Conservation (phyloP, 2,113 vertebrate species). For the Pyxicephalus adspersus region DNA sequence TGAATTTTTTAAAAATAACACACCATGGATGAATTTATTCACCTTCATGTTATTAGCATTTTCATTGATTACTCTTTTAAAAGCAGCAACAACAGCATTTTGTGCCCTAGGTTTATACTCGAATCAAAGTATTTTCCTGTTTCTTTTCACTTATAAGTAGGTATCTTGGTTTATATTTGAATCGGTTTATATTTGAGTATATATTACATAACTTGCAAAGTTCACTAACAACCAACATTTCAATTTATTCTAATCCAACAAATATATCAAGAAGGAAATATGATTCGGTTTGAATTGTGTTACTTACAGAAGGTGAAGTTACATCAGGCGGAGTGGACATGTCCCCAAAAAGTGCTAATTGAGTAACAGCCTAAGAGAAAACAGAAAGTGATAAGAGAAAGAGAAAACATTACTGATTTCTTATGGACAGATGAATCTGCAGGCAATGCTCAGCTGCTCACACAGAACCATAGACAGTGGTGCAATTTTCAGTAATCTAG, state of each 20-base stretch:
- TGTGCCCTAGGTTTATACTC: no score
- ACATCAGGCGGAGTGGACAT: constrained; percentile 98
- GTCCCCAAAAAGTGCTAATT: constrained; percentile 98
- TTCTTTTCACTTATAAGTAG: no score
- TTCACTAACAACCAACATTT: background rate
- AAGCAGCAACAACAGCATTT: no score
- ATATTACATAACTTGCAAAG: background rate
- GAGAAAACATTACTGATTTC: constrained; percentile 54
- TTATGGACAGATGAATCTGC: constrained; percentile 7
- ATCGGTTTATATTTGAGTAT: no score
- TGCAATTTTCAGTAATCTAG: no score
- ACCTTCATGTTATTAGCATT: no score
- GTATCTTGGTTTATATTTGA: no score
- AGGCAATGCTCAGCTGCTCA: background rate
- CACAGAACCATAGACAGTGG: background rate
- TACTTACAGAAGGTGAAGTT: constrained; percentile 96
- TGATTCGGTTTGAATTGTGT: background rate
- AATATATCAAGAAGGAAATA: no score
- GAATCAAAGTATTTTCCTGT: no score
- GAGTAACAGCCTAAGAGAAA: constrained; percentile 91
- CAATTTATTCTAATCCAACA: background rate
- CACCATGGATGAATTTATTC: no score
- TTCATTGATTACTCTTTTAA: no score
- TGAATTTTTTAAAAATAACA: no score
- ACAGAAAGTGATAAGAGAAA: constrained; percentile 59